These are phyloP conservation scores for Eudemis profundana DNA, from an alignment of 2,888 invertebrate genomes.

Conservation along the genomic window DNA sequence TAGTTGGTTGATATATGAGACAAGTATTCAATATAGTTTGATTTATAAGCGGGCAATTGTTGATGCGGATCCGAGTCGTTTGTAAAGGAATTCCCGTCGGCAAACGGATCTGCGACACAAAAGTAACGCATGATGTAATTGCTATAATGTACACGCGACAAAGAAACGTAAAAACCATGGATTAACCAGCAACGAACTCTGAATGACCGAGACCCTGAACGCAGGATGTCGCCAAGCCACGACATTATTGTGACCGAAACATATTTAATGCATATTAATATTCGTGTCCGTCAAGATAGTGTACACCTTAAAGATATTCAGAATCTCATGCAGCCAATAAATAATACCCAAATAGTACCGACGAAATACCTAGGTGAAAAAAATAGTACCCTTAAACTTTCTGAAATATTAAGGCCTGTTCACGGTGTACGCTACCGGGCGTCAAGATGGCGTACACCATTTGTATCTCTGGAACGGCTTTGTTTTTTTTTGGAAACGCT, in stretches of 20 bases:
- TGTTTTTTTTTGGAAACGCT: no score
- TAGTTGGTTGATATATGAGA: constrained; percentile 2
- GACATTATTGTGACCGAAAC: constrained; percentile 15
- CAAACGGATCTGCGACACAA: constrained; percentile 65
- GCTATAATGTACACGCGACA: constrained; percentile 43
- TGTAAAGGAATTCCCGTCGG: constrained; percentile 63
- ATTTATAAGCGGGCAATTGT: constrained; percentile 23
- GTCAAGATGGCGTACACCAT: no score
- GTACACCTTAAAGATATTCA: no score
- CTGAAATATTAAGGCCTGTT: no score
- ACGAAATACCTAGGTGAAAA: no score
- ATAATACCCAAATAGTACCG: no score
- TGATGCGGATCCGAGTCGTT: constrained; percentile 47
- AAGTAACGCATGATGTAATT: constrained; percentile 61
- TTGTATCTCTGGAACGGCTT: no score
- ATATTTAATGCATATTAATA: constrained; percentile 5
- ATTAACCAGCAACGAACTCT: constrained; percentile 28
- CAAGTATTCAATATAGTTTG: constrained; percentile 18
- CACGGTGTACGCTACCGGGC: no score
- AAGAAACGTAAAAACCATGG: constrained; percentile 42
- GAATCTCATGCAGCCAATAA: no score
- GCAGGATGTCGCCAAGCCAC: constrained; percentile 23
- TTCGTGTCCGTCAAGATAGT: no score
- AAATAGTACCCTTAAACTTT: no score
- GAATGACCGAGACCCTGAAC: constrained; percentile 36